Evolutionary conservation across 1,140 invertebrate species (phyloP).

Genomic region (Chrysoperla carnea): DNA sequence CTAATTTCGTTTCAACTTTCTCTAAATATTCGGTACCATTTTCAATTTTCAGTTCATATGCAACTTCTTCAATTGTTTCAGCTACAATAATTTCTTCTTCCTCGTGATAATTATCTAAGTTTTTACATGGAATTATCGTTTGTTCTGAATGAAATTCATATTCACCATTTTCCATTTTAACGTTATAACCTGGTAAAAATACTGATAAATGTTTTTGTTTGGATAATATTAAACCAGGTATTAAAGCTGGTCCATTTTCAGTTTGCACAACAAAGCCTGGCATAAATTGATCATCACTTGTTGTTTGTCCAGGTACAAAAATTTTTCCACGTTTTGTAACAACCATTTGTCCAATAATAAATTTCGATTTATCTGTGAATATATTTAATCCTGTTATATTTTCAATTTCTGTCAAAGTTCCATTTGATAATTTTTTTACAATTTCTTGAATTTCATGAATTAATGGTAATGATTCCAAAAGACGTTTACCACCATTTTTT

Average conservation of each 20-base stretch:
- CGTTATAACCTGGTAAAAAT: constrained; percentile 52
- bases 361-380: constrained; percentile 25
- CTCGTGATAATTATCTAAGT: not conserved
- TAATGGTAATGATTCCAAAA: constrained; percentile 33
- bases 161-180: constrained; percentile 47
- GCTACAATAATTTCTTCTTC: not conserved
- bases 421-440: constrained; percentile 31
- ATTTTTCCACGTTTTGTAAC: constrained; percentile 43
- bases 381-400: not conserved
- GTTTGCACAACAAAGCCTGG: constrained; percentile 54
- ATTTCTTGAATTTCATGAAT: constrained; percentile 43
- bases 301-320: constrained; percentile 56
- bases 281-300: constrained; percentile 43
- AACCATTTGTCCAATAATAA: constrained; percentile 49
- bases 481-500: constrained; percentile 24
- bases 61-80: not conserved
- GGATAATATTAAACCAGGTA: constrained; percentile 30
- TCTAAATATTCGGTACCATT: not conserved
- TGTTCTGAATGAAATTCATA: not conserved
- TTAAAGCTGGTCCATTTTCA: constrained; percentile 40
- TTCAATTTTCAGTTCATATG: not conserved
- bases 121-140: not conserved
- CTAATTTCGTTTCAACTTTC: constrained; percentile 1
- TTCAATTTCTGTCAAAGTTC: not conserved
- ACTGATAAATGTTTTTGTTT: constrained; percentile 15